Evolutionary conservation across 2,888 invertebrate species (phyloP).

Genomic region (Hypselothyrea guttata): DNA sequence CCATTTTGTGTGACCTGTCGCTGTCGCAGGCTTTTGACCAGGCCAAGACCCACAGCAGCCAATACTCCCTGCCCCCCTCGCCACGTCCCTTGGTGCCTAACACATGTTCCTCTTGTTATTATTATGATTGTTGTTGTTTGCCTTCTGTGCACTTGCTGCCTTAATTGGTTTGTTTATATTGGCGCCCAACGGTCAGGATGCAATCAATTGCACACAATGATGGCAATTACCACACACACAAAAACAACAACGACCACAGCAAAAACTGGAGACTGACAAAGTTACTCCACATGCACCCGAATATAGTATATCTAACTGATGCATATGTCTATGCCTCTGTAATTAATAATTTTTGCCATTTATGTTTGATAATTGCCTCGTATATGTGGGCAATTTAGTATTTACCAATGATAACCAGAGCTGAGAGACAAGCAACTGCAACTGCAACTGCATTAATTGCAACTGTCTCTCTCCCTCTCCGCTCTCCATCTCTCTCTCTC

Average conservation of each 20-base stretch:
- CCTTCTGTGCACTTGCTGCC: conserved; percentile 53
- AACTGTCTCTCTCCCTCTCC: too few species aligned
- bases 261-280: conserved; percentile 6
- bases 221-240: conserved; percentile 61
- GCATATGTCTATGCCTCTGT: conserved; percentile 23
- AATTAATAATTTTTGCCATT: conserved; percentile 71
- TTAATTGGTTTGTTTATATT: conserved; percentile 75
- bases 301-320: too few species aligned
- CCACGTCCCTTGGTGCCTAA: conserved; percentile 15
- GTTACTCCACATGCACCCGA: not conserved
- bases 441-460: not conserved
- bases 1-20: conserved; percentile 66
- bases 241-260: conserved; percentile 3
- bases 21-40: conserved; percentile 35
- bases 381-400: conserved; percentile 72
- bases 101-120: conserved; percentile 36
- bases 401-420: conserved; percentile 70
- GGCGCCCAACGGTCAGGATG: conserved; percentile 65
- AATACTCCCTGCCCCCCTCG: not conserved
- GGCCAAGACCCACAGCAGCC: not conserved
- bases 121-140: conserved; percentile 26
- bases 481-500: too few species aligned
- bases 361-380: conserved; percentile 69
- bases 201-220: conserved; percentile 74
- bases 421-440: conserved; percentile 14